Percentiles rank a stretch among this genome's conserved stretches.
These are phyloP conservation scores for Blastobasis lacticolella DNA, from an alignment of 2,888 invertebrate species.

Conservation along the genomic window DNA sequence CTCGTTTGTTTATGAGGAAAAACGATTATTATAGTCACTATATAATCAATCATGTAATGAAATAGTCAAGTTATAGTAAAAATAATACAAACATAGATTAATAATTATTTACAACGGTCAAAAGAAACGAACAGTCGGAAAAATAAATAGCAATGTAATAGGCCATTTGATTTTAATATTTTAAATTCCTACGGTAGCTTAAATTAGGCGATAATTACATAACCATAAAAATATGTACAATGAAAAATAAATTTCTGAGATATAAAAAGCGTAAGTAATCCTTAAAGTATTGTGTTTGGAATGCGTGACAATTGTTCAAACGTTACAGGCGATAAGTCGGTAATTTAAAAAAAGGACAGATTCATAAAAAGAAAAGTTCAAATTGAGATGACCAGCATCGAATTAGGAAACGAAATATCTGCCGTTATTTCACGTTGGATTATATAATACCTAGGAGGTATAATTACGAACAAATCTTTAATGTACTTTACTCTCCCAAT, in stretches of 20 bases:
- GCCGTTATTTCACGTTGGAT: slow-evolving; percentile 25
- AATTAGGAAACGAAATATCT: slow-evolving; percentile 27
- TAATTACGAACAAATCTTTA: slow-evolving; percentile 37
- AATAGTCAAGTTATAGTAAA: too few species aligned
- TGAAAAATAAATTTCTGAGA: slow-evolving; percentile 23
- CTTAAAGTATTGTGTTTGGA: slow-evolving; percentile 62
- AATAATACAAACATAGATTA: too few species aligned
- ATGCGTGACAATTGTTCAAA: slow-evolving; percentile 47
- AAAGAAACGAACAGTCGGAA: slow-evolving; percentile 11
- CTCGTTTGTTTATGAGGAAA: not conserved
- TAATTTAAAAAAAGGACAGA: slow-evolving; percentile 33
- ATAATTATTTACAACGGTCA: not conserved
- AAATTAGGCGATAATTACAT: slow-evolving; percentile 30
- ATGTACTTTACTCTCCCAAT: slow-evolving; percentile 57
- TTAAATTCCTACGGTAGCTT: slow-evolving; percentile 21
- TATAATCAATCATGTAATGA: too few species aligned
- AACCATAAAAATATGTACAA: slow-evolving; percentile 27
- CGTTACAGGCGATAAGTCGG: slow-evolving; percentile 45
- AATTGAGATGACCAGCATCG: slow-evolving; percentile 53
- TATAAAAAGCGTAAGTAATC: slow-evolving; percentile 43
- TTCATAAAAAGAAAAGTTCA: slow-evolving; percentile 8
- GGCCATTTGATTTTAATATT: slow-evolving; percentile 32
- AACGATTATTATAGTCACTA: too few species aligned
- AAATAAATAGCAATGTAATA: slow-evolving; percentile 21
- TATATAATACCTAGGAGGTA: slow-evolving; percentile 52